Evolutionary conservation across 64 coral and sea anemone species (phyloP), one percentile per base, ranked within the genome.

Genomic region (Pachyseris speciosa): DNA sequence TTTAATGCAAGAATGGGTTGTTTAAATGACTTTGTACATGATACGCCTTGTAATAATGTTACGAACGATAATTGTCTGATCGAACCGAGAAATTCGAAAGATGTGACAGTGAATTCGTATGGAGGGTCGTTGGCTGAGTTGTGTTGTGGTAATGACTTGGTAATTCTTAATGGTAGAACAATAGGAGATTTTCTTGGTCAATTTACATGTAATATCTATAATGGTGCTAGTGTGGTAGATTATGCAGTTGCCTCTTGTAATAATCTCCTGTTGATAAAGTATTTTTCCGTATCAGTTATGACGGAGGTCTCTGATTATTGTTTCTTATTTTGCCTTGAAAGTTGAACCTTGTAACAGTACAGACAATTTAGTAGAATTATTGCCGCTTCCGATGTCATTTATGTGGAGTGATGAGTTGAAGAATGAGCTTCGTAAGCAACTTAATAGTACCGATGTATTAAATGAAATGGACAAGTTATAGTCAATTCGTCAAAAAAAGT

Each of bases 1-100:
- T n/a, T 88, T 59, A 88, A 76, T 61, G 86, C 86, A 20, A 88
- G 86, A 60, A 60, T 75, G 52, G 70, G 70, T 43, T n/a, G 9
- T 60, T 78, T 89, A 44, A 20, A 67, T 26, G 75, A 91, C 50
- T n/a, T 81, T 81, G 41, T 66, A 72, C 34, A 19, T 72, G 63
- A 91, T 34, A 13, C 24, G 20, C 45, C 45, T 27, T 33, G 33
- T 74, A 34, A 34, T 74, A 74, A 74, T 72, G 27, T 72, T 37
- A 27, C 24, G 33, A 37, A 72, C 33, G 15, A 32, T 27, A 17
- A 27, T 32, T 16, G 16, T 72, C 33, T 17, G 37, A 43, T 75
- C 44, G 72, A 37, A 40, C 72, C 29, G 34, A 37, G 72, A 38
- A 75, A 75, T 38, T 43, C 37, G 34, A 39, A 38, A 42, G 72